phyloP scores from a whole-genome alignment of 2,797 vertebrate genomes.

The Gephyroberyx darwinii region DNA sequence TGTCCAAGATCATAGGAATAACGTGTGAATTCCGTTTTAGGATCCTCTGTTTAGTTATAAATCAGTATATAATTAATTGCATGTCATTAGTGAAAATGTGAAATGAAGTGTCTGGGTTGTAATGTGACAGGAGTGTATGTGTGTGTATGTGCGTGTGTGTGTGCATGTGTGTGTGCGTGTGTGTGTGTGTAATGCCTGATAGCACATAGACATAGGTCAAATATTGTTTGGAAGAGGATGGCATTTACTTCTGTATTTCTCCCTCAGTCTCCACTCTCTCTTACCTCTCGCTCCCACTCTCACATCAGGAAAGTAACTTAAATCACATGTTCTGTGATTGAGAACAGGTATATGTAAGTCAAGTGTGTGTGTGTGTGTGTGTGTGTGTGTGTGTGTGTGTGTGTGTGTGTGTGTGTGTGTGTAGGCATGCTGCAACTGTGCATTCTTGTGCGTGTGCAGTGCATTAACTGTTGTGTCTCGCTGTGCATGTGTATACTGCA shows the following conservation, averaged over 20 bases:
- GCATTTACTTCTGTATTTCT: constrained; percentile 48
- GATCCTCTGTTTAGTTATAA: background rate
- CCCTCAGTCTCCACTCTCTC: constrained; percentile 1
- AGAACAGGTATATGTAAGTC: too few relatives aligned
- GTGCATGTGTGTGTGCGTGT: constrained; percentile 42
- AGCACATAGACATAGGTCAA: constrained; percentile 66
- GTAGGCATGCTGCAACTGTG: constrained; percentile 12
- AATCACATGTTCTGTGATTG: background rate
- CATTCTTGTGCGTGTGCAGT: constrained; percentile 1
- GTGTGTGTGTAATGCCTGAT: constrained; percentile 25
- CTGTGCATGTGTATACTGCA: constrained; percentile 32
- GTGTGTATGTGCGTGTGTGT: constrained; percentile 29
- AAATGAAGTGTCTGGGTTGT: background rate
- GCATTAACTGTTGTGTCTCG: background rate
- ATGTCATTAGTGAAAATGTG: background rate
- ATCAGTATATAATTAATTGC: background rate
- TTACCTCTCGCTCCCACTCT: constrained; percentile 3
- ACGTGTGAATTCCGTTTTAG: background rate
- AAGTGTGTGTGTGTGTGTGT: background rate
- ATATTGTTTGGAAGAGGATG: constrained; percentile 47
- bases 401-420: constrained; percentile 21
- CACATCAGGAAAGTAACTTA: constrained; percentile 9
- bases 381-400: constrained; percentile 2
- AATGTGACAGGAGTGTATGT: constrained; percentile 21
- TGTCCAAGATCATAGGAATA: too few relatives aligned